Evolutionary conservation across 2,113 vertebrate species (phyloP).

Genomic region (Grus americana): DNA sequence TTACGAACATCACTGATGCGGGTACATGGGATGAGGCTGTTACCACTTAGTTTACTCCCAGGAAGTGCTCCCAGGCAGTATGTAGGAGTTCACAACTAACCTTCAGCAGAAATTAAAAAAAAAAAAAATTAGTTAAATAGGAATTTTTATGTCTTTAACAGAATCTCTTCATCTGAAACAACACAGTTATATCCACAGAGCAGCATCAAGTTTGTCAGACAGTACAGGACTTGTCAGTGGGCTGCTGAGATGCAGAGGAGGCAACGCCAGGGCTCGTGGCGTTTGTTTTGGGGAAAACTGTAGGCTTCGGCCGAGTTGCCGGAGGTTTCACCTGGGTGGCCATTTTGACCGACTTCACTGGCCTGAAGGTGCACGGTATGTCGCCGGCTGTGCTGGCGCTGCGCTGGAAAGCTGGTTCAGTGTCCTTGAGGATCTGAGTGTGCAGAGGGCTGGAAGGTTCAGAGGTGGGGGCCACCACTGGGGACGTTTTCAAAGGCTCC

Average conservation of each 20-base stretch:
- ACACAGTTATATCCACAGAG: constrained; percentile 19
- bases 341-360: constrained; percentile 81
- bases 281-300: constrained; percentile 89
- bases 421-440: constrained; percentile 88
- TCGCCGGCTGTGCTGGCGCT: constrained; percentile 94
- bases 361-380: constrained; percentile 91
- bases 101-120: constrained; percentile 46
- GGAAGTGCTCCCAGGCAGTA: constrained; percentile 41
- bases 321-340: constrained; percentile 84
- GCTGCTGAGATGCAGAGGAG: constrained; percentile 85
- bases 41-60: background rate
- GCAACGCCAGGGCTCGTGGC: constrained; percentile 81
- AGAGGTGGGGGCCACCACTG: constrained; percentile 80
- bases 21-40: background rate
- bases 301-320: constrained; percentile 90
- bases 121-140: constrained; percentile 48
- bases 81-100: constrained; percentile 56
- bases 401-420: constrained; percentile 87
- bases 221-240: constrained; percentile 93
- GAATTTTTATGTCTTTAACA: constrained; percentile 2
- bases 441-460: constrained; percentile 98
- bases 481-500: constrained; percentile 90
- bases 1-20: background rate
- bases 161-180: constrained; percentile 18
- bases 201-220: constrained; percentile 73